Conservation (phyloP, 1,140 invertebrate genomes). For the Epicauta chinensis region DNA sequence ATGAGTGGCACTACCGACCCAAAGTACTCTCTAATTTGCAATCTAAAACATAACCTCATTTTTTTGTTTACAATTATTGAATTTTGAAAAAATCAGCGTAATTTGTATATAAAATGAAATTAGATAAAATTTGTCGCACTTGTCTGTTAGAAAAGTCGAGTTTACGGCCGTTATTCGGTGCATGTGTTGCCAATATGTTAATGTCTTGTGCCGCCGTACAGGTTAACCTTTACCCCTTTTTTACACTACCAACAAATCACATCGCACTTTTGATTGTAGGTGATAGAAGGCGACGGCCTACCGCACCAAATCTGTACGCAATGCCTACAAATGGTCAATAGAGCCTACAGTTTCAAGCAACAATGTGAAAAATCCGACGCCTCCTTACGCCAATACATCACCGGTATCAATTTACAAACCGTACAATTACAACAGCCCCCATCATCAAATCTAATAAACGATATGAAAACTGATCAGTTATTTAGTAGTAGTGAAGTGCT, state of each 20-base stretch:
- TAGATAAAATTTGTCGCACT: slow-evolving; percentile 39
- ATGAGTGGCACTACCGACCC: too few species aligned
- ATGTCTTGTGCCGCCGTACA: slow-evolving; percentile 39
- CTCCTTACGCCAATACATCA: slow-evolving; percentile 36
- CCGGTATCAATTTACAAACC: slow-evolving; percentile 20
- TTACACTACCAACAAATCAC: too few species aligned
- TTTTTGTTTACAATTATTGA: too few species aligned
- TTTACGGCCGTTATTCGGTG: slow-evolving; percentile 37
- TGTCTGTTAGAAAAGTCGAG: slow-evolving; percentile 37
- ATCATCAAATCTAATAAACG: slow-evolving; percentile 21
- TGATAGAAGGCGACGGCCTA: slow-evolving; percentile 39
- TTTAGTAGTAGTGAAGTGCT: slow-evolving; percentile 33
- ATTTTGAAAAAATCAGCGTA: too few species aligned
- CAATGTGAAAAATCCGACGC: slow-evolving; percentile 40
- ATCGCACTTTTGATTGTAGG: slow-evolving; percentile 21
- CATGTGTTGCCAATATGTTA: slow-evolving; percentile 40
- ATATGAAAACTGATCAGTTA: slow-evolving; percentile 30
- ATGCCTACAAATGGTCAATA: slow-evolving; percentile 37
- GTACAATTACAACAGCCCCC: slow-evolving; percentile 12
- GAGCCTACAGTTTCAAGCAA: slow-evolving; percentile 39
- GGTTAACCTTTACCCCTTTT: slow-evolving; percentile 25
- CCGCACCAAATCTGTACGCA: slow-evolving; percentile 39
- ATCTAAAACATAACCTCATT: too few species aligned
- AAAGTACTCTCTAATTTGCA: too few species aligned
- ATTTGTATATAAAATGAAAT: slow-evolving; percentile 26